Base-by-base conservation (phyloP, 2,888 invertebrate genomes). In the Eupsilia transversa region DNA sequence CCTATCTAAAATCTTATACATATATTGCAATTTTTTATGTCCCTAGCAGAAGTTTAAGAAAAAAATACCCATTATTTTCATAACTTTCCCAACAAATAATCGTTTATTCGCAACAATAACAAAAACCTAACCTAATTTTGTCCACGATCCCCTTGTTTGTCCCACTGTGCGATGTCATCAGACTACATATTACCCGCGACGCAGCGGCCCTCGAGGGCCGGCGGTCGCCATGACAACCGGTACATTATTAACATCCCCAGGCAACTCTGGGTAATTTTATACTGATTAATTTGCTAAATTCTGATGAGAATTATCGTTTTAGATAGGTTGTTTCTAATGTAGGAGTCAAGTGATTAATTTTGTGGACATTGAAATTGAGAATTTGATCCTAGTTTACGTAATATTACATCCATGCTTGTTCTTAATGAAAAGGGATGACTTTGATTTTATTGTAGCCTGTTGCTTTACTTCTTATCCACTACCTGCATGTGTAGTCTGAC, bases 191-290 rank as follows among this genome's bases (percentile, higher is more conserved):
- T 72, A 76, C 41, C 30, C 27, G 68, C 64, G 75, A 66, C 82
- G 71, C 79, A 69, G 54, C 33, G 74, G 57, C 74, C 80, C 85
- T 76, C 72, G 66, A 85, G 85, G 83, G 83, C 80, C 80, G 77
- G 88, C 80, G 65, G 88, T 89, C 79, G 84, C 82, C 76, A 84
- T 89, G 81, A 60, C 82, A 81, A 88, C 88, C 75, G 75, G 79
- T 85, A 85, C 74, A 88, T 89, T 88, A 89, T 89, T 89, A 85
- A 88, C 78, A 65, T 56, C 75, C 83, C 79, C 70, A 33, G 71
- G 66, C 84, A 65, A 59, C 59, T 49, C 43, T 38, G 64, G 43
- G 79, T 83, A 71, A 79, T 82, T 80, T 86, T 82, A 77, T 86
- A 74, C 71, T 78, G 77, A 86, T 86, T 84, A 86, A 86, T 85